A percentile compares a stretch with the other conserved stretches of the same genome.
Evolutionary conservation across 2,888 invertebrate genomes (phyloP).

Genomic region (Folsomia candida): DNA sequence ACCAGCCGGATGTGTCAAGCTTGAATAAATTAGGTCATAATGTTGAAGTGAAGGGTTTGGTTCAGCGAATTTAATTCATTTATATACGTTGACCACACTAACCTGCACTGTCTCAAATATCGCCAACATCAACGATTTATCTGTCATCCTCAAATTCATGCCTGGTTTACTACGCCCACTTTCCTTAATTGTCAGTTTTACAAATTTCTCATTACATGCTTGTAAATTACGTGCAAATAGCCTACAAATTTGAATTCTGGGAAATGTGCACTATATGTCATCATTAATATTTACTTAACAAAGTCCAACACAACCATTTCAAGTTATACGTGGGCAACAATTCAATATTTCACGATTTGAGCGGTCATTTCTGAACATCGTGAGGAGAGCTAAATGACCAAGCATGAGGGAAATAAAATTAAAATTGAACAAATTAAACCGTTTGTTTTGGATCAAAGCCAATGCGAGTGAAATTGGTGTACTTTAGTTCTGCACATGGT

Average conservation of each 20-base stretch:
- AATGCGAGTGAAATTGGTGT: not conserved
- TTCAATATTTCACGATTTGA: not conserved
- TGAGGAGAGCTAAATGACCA: too few species aligned
- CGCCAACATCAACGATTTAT: not conserved
- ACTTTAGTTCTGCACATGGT: not conserved
- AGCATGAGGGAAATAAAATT: not conserved
- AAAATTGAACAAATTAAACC: not conserved
- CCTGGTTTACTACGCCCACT: too few species aligned
- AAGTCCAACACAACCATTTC: not conserved
- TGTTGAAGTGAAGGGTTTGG: not conserved
- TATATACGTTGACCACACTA: not conserved
- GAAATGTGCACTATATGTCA: not conserved
- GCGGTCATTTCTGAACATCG: not conserved
- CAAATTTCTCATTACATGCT: too few species aligned
- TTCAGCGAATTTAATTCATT: not conserved
- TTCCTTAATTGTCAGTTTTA: too few species aligned
- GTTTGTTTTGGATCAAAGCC: not conserved
- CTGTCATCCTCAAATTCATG: not conserved
- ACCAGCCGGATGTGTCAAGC: not conserved
- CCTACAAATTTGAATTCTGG: not conserved
- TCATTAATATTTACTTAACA: not conserved
- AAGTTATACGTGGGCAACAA: not conserved
- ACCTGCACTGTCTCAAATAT: not conserved
- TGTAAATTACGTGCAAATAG: not conserved
- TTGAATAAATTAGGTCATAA: conserved; percentile 1